phyloP scores from a whole-genome alignment of 2,113 vertebrate genomes.

The Ondatra zibethicus region DNA sequence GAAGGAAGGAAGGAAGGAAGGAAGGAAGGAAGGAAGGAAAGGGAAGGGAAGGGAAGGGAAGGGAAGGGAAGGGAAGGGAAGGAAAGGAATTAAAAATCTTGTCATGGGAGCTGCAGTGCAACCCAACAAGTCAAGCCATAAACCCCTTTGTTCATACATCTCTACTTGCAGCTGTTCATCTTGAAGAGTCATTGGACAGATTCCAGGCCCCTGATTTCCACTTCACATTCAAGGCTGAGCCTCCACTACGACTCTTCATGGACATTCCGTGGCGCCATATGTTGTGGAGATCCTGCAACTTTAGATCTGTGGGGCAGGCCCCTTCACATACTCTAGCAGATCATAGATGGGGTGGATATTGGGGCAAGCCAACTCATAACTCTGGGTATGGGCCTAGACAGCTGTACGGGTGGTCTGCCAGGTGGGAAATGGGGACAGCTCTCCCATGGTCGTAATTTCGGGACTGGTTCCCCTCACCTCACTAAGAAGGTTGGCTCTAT shows the following conservation, averaged over 20 bases:
- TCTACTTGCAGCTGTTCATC: not conserved
- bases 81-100: not conserved
- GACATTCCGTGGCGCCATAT: not conserved
- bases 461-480: not conserved
- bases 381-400: not conserved
- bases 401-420: not conserved
- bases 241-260: not conserved
- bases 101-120: too few relatives aligned
- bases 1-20: too few relatives aligned
- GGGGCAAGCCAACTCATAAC: not conserved
- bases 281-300: not conserved
- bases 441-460: not conserved
- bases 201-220: not conserved
- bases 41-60: not conserved
- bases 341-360: not conserved
- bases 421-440: not conserved
- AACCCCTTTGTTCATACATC: not conserved
- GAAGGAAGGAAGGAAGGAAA: too few relatives aligned
- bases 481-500: not conserved
- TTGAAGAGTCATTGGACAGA: not conserved
- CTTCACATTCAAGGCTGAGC: not conserved
- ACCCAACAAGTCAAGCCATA: not conserved
- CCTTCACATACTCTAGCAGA: not conserved
- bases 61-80: fast-evolving
- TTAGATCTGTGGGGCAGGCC: not conserved